A percentile compares a stretch with the other conserved stretches of the same genome.
These are phyloP conservation scores for Nasua narica DNA, from an alignment of 2,797 vertebrate species.

Conservation along the genomic window DNA sequence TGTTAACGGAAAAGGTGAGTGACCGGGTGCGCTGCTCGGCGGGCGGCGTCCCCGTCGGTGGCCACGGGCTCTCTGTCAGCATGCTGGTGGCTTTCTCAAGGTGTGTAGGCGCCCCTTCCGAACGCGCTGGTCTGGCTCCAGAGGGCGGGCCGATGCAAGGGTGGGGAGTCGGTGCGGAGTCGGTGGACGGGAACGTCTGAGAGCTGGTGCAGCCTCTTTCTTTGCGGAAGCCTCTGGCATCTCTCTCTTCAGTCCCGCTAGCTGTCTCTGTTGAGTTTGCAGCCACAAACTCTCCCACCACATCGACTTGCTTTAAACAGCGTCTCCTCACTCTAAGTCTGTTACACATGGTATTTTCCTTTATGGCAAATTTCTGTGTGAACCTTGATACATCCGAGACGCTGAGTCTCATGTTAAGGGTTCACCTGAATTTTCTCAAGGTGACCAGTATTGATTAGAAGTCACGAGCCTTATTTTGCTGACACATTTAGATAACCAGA, in stretches of 20 bases:
- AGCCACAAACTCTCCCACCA: not conserved
- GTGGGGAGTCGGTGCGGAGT: too few relatives aligned
- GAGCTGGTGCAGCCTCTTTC: slow-evolving; percentile 21
- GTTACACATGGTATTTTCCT: not conserved
- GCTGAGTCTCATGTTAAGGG: not conserved
- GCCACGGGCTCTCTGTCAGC: not conserved
- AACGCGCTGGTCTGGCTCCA: not conserved
- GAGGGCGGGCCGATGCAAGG: not conserved
- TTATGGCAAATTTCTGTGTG: not conserved
- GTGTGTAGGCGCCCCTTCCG: rapidly evolving
- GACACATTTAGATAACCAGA: not conserved
- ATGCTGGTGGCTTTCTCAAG: not conserved
- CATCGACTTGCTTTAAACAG: not conserved
- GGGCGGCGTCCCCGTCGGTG: not conserved
- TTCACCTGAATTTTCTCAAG: not conserved
- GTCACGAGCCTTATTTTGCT: not conserved
- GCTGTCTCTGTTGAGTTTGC: slow-evolving; percentile 39
- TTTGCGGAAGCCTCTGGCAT: not conserved
- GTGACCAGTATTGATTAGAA: not conserved
- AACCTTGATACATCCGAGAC: not conserved
- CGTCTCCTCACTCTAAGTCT: not conserved
- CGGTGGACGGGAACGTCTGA: not conserved
- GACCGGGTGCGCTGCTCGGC: not conserved
- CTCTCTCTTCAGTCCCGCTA: slow-evolving; percentile 48
- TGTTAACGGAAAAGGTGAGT: slow-evolving; percentile 91